phyloP scores from a whole-genome alignment of 1,140 invertebrate genomes.

The Tenebrio molitor region DNA sequence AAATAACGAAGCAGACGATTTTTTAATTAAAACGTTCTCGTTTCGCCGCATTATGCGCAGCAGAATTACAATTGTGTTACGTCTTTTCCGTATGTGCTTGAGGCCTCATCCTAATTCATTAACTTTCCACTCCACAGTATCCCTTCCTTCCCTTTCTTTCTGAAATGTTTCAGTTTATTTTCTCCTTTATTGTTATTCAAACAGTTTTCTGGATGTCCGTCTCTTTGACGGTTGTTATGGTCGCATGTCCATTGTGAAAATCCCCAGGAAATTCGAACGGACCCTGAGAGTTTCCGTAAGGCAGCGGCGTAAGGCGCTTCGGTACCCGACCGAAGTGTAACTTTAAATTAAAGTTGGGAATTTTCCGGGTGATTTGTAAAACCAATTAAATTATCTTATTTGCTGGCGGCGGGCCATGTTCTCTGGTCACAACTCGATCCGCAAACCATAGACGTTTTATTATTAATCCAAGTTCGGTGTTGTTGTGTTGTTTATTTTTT shows the following conservation, averaged over 20 bases:
- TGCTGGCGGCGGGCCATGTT: slow-evolving; percentile 7
- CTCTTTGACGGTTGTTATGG: slow-evolving; percentile 22
- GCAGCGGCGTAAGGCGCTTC: not conserved
- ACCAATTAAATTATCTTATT: slow-evolving; percentile 59
- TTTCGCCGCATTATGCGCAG: too few species aligned
- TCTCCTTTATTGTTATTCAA: slow-evolving; percentile 13
- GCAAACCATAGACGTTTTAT: not conserved
- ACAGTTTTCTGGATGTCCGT: not conserved
- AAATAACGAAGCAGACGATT: too few species aligned
- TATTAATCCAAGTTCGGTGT: too few species aligned
- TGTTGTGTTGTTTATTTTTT: too few species aligned
- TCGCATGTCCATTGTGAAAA: slow-evolving; percentile 18
- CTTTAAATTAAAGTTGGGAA: slow-evolving; percentile 56
- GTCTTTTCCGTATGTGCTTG: too few species aligned
- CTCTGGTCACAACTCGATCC: not conserved
- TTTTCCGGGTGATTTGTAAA: slow-evolving; percentile 57
- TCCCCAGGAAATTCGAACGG: slow-evolving; percentile 24
- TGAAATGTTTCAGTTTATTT: slow-evolving; percentile 15
- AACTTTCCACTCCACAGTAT: too few species aligned
- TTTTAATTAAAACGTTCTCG: too few species aligned
- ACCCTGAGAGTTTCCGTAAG: not conserved
- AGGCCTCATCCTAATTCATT: too few species aligned
- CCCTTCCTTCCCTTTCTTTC: not conserved
- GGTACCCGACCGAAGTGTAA: slow-evolving; percentile 1
- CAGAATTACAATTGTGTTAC: too few species aligned